Evolutionary conservation across 2,888 invertebrate genomes (phyloP).

Genomic region (Rugalucina vietnamica): DNA sequence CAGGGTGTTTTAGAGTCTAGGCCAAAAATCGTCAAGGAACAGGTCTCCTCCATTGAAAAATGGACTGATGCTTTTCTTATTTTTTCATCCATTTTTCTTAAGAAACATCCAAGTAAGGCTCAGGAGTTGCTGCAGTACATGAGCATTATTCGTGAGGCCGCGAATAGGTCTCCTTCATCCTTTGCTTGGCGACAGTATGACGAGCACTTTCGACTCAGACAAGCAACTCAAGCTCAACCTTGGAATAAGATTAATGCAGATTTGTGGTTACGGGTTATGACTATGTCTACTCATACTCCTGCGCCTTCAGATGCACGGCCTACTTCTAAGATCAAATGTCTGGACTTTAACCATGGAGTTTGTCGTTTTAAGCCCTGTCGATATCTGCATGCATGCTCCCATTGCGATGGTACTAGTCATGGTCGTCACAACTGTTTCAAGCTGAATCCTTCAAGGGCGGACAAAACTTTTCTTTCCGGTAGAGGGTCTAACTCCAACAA

Average conservation of each 20-base stretch:
- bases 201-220: not conserved
- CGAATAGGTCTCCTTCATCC: not conserved
- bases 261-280: no score
- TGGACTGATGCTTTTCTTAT: constrained; percentile 1
- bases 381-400: no score
- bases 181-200: constrained; percentile 22
- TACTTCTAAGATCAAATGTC: no score
- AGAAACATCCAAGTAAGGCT: not conserved
- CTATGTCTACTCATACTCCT: no score
- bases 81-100: not conserved
- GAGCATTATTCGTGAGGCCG: not conserved
- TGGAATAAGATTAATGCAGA: not conserved
- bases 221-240: not conserved
- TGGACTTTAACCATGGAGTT: no score
- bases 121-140: constrained; percentile 22
- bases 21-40: not conserved
- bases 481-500: no score
- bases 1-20: not conserved
- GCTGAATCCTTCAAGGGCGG: no score
- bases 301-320: no score
- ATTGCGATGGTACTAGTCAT: no score
- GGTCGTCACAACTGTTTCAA: no score
- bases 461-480: no score
- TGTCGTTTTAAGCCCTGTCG: no score
- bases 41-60: not conserved